phyloP scores from a whole-genome alignment of 2,797 vertebrate genomes.

The Erpetoichthys calabaricus region DNA sequence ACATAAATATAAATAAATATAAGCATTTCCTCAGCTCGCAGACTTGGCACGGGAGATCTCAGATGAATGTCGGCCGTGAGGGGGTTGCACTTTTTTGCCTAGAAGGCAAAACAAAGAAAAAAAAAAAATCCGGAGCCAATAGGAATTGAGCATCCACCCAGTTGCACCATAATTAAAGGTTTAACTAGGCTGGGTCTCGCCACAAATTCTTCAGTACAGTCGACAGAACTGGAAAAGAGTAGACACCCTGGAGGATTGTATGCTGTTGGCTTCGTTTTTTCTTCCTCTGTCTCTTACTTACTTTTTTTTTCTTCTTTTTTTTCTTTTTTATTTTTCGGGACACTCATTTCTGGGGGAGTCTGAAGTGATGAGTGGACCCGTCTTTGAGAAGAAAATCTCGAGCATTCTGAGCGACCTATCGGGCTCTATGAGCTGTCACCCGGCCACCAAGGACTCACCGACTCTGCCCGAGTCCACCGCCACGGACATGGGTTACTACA shows the following conservation, averaged over 20 bases:
- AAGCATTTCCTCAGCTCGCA: too few species aligned
- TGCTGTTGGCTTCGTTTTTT: constrained; percentile 11
- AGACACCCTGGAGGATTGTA: constrained; percentile 23
- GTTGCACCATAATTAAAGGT: constrained; percentile 76
- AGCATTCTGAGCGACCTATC: constrained; percentile 86
- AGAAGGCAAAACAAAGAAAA: constrained; percentile 40
- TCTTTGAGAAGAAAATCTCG: constrained; percentile 86
- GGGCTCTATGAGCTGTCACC: constrained; percentile 86
- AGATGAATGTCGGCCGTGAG: too few species aligned
- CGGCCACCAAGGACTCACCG: constrained; percentile 87
- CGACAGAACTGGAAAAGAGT: constrained; percentile 34
- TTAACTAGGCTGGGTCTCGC: constrained; percentile 58
- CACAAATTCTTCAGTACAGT: constrained; percentile 42
- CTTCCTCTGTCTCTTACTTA: constrained; percentile 6
- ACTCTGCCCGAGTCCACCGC: constrained; percentile 89
- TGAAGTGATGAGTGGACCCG: constrained; percentile 61
- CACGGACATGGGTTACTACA: constrained; percentile 94
- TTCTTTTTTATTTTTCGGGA: constrained; percentile 3
- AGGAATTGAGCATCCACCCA: constrained; percentile 63
- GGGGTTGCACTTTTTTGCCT: constrained; percentile 47
- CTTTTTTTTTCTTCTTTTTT: constrained; percentile 11
- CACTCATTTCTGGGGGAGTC: constrained; percentile 10
- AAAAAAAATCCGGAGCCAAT: constrained; percentile 70
- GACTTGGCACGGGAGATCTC: too few species aligned
- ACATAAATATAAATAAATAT: too few species aligned